Percentiles rank a stretch among this genome's conserved stretches.
phyloP scores from a whole-genome alignment of 2,113 vertebrate genomes.

The Pygoscelis adeliae region DNA sequence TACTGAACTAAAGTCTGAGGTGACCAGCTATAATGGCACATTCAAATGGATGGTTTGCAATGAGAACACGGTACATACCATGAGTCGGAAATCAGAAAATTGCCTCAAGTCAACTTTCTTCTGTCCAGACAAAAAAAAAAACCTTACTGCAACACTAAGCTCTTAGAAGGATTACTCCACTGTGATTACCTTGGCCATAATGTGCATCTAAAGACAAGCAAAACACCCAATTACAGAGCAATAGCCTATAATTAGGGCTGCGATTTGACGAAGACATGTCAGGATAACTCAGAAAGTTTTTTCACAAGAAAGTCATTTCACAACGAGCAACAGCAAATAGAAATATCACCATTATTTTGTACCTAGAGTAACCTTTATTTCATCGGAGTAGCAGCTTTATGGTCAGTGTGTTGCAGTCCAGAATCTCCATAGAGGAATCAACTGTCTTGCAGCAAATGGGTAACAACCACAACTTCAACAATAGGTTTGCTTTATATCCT shows the following conservation, averaged over 20 bases:
- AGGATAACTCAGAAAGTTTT: background rate
- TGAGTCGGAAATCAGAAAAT: background rate
- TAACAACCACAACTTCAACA: background rate
- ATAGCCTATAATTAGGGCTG: background rate
- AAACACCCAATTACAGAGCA: background rate
- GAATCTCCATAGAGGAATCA: background rate
- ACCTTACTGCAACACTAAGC: background rate
- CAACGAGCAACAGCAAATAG: background rate
- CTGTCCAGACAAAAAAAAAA: background rate
- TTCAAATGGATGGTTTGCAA: background rate
- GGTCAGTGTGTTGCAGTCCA: background rate
- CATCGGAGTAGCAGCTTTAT: background rate
- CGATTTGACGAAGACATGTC: background rate
- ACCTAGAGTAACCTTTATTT: background rate
- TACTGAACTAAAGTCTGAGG: background rate
- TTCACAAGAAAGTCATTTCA: background rate
- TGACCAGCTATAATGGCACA: background rate
- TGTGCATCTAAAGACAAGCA: background rate
- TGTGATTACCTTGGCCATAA: background rate
- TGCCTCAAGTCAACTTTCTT: background rate
- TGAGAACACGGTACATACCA: background rate
- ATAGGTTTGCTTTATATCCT: background rate
- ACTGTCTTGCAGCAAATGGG: background rate
- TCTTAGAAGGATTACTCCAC: background rate
- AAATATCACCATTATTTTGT: background rate